Conservation (phyloP, 64 coral and sea anemone species). For the Montipora capricornis region DNA sequence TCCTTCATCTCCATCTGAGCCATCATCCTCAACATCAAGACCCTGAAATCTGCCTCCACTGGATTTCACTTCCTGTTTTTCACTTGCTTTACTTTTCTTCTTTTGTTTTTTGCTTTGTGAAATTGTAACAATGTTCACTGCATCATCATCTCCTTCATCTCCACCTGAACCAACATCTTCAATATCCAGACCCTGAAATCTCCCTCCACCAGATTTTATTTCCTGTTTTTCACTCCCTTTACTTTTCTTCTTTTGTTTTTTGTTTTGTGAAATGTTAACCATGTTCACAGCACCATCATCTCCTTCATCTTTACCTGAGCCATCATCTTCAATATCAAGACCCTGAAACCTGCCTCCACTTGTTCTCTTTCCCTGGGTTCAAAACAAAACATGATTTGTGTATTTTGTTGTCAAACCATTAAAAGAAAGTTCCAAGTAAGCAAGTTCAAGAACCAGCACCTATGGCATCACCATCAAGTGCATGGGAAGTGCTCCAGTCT, state of each 20-base stretch:
- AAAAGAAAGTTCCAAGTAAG: no score
- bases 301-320: neutral
- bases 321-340: constrained; percentile 70
- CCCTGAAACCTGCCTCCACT: constrained; percentile 62
- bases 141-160: constrained; percentile 29
- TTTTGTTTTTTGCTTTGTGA: constrained; percentile 43
- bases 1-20: neutral
- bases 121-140: neutral
- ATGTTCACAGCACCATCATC: neutral
- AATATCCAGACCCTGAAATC: constrained; percentile 68
- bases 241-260: constrained; percentile 48
- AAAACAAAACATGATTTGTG: no score
- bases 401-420: no score
- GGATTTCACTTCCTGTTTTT: neutral
- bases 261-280: constrained; percentile 11
- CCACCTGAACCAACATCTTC: constrained; percentile 46
- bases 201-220: neutral
- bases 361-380: constrained; percentile 15
- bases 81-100: constrained; percentile 45
- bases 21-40: constrained; percentile 69
- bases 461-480: no score
- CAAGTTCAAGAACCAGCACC: no score
- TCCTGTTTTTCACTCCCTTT: constrained; percentile 25
- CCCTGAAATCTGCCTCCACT: constrained; percentile 7
- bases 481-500: no score